Base-by-base conservation (phyloP, 2,113 vertebrate species). In the Lophura nycthemera region DNA sequence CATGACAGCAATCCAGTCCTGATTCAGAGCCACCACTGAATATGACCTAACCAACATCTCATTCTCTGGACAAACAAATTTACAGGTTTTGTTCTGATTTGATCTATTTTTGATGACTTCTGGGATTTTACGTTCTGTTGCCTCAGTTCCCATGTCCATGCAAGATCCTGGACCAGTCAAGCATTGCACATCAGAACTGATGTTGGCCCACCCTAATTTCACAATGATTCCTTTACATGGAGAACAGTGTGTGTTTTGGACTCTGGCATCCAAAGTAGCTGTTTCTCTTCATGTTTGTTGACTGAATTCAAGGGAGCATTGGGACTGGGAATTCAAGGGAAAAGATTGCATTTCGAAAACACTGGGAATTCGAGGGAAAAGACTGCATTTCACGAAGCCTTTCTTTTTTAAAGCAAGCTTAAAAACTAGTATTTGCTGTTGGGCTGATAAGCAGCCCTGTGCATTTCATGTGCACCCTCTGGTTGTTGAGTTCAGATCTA, bases 261-360 rank as follows among this genome's bases (percentile, higher is more conserved):
- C n/a, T 75, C 52, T 50, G 38, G 50, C 27, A 32, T 86, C 72
- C 74, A 77, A 89, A 92, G 71, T 65, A 45, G 65, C 73, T 86
- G 8, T 2, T 75, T 92, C 89, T 83, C 69, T 54, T 91, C 54
- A 24, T 95, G 66, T 81, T 92, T 88, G 61, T 72, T 78, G 48
- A 69, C 69, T 88, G 70, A 85, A 75, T 84, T 67, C 70, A 78
- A n/a, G 13, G 43, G 14, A 81, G 40, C 79, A 16, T 43, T 43
- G 42, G 42, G 42, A 43, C 75, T 85, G 74, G 40, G 59, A 65
- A 42, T 79, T n/a, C 40, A 54, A 61, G 40, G 70, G 88, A 13
- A 60, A 88, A 57, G 70, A 57, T 76, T 84, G 76, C 45, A 67
- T 83, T 95, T 92, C 52, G 7, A 43, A 43, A 43, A 43, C 42